Evolutionary conservation across 1,140 invertebrate genomes (phyloP).

Genomic region (Macrobrachium nipponense): DNA sequence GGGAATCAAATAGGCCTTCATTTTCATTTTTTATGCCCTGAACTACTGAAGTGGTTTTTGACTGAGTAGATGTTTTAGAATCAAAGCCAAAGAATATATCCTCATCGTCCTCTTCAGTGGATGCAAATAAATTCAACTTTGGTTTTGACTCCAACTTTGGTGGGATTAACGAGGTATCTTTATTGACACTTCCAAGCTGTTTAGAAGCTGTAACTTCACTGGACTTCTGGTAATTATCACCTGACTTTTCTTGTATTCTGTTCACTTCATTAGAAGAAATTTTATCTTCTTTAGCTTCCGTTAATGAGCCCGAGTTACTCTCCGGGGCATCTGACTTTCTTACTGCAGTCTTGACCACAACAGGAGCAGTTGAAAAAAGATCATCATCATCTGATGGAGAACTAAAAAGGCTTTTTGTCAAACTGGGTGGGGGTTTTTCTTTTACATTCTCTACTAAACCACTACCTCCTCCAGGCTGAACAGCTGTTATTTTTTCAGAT

Average conservation of each 20-base stretch:
- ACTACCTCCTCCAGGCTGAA: constrained; percentile 1
- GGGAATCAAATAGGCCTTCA: constrained; percentile 20
- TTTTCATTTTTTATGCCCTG: background rate
- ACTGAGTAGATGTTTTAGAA: background rate
- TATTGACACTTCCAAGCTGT: no score
- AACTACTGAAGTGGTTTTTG: background rate
- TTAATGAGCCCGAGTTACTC: background rate
- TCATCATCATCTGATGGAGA: constrained; percentile 47
- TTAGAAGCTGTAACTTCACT: no score
- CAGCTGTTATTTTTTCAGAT: background rate
- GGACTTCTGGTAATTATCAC: no score
- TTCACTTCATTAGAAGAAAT: no score
- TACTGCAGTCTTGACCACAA: background rate
- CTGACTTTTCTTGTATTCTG: no score
- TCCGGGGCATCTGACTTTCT: background rate
- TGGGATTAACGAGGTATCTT: background rate
- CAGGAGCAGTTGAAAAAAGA: constrained; percentile 29
- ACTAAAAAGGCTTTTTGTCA: constrained; percentile 22
- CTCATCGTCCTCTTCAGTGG: constrained; percentile 4
- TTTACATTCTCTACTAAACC: background rate
- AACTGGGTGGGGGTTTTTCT: background rate
- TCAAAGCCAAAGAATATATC: background rate
- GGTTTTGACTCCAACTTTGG: constrained; percentile 14
- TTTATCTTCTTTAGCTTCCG: no score
- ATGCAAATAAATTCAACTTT: background rate